A percentile compares a stretch with the other conserved stretches of the same genome.
Evolutionary conservation across 35 echinoderm and acorn worm genomes (phyloP).

Genomic region (Chiridota heheva): DNA sequence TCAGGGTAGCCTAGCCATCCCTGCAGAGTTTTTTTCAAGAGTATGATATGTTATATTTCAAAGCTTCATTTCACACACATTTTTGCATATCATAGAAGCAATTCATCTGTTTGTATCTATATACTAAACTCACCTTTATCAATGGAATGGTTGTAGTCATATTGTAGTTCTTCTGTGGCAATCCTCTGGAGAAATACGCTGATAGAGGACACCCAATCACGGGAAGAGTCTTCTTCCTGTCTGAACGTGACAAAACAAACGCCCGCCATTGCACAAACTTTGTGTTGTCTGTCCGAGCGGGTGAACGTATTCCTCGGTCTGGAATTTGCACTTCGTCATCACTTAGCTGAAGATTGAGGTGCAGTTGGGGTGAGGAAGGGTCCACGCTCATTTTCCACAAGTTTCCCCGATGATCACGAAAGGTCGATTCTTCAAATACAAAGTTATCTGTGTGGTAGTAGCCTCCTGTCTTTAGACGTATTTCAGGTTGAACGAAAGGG

Average conservation of each 20-base stretch:
- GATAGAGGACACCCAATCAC: constrained; percentile 64
- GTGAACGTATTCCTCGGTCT: neutral
- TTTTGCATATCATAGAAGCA: neutral
- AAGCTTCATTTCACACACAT: neutral
- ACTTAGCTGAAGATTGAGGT: constrained; percentile 55
- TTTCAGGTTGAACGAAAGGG: constrained; percentile 82
- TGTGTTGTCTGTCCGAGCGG: constrained; percentile 43
- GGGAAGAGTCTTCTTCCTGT: constrained; percentile 69
- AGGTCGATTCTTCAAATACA: constrained; percentile 79
- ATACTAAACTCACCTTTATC: constrained; percentile 52
- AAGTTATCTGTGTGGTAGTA: constrained; percentile 96
- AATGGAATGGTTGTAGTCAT: constrained; percentile 81
- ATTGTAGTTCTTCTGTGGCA: constrained; percentile 57
- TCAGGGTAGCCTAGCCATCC: no score
- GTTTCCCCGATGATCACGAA: constrained; percentile 79
- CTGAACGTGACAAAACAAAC: constrained; percentile 78
- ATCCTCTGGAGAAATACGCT: constrained; percentile 67
- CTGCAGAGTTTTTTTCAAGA: no score
- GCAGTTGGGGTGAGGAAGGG: constrained; percentile 37
- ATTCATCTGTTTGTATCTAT: neutral
- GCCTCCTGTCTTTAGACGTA: constrained; percentile 67
- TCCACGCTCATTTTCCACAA: constrained; percentile 70
- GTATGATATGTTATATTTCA: no score
- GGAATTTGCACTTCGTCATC: constrained; percentile 50
- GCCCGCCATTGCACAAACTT: constrained; percentile 88